Evolutionary conservation across 2,797 vertebrate genomes (phyloP), one percentile per base, ranked within the genome.

Genomic region (Enteromius paludinosus): DNA sequence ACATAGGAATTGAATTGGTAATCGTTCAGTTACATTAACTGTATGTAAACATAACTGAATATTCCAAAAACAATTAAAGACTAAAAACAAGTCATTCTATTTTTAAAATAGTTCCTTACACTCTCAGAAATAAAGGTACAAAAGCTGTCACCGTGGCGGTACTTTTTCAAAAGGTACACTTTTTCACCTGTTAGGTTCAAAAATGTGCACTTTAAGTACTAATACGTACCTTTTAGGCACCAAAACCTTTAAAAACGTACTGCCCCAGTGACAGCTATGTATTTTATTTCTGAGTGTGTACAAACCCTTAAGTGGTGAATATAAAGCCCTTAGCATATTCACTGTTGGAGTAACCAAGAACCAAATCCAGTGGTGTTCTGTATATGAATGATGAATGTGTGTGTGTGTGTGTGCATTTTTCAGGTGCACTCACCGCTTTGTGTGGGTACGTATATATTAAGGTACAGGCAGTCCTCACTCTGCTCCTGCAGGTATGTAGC

Each of bases 401-500:
- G 30, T 2, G 30, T 2, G 30, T 30, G 25, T 64, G 56, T n/a
- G 3, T 47, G 38, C 12, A 59, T 17, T 54, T 20, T 28, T 47
- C 65, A 56, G n/a, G 68, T 18, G 6, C 30, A 89, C 96, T 96
- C 92, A 98, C 96, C 96, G 75, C 96, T 96, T 86, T 96, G 95
- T 15, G 96, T 96, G 47, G 97, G 96, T 66, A 96, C 92, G 86
- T 97, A 97, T 93, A 98, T 94, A 92, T 98, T 97, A 85, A 98
- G 95, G 90, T 96, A 97, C 70, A 98, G 95, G 86, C 97, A 97
- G 91, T 97, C 97, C 88, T 97, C 96, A 38, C 94, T 97, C 93
- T 97, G 96, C 89, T 97, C 95, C 91, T 97, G 96, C 84, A 98
- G 96, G 88, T 97, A 97, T 2, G 94, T 95, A 20, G 96, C 96